A percentile compares a stretch with the other conserved stretches of the same genome.
phyloP scores from a whole-genome alignment of 2,113 vertebrate species.

The human region GRCh38 chr15:71962501-71963000 shows the following conservation, averaged over 20 bases:
- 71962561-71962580: not conserved
- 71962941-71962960: not conserved
- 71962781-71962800: not conserved
- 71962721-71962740: not conserved
- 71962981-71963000: not conserved
- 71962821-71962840: not conserved
- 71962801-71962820: not conserved
- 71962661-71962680: not conserved
- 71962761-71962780: not conserved
- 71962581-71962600: not conserved
- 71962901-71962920: not conserved
- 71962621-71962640: not conserved
- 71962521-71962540: constrained; percentile 15
- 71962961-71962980: not conserved
- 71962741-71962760: not conserved
- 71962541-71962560: not conserved
- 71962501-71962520: not conserved
- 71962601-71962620: not conserved
- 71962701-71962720: not conserved
- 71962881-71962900: not conserved
- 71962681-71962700: not conserved
- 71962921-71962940: not conserved
- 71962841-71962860: not conserved
- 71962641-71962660: constrained; percentile 20
- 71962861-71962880: not conserved